These are phyloP conservation scores for Beris morrisii DNA, from an alignment of 2,888 invertebrate genomes.

Conservation along the genomic window DNA sequence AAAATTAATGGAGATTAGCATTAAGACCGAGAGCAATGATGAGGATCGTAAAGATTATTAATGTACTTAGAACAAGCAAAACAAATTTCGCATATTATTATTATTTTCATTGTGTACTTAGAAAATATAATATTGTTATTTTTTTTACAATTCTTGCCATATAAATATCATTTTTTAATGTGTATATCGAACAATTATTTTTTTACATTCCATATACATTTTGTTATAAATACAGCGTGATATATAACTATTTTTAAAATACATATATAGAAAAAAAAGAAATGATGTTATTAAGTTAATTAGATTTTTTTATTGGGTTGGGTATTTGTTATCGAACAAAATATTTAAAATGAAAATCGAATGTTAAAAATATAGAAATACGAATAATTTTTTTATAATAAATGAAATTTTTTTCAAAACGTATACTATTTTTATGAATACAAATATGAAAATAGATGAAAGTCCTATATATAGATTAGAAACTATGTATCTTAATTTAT, in stretches of 20 bases:
- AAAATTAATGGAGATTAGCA: slow-evolving; percentile 21
- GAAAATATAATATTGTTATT: neutral
- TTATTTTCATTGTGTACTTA: too few species aligned
- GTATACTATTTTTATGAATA: slow-evolving; percentile 7
- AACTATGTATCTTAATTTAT: neutral
- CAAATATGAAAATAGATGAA: neutral
- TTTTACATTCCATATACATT: neutral
- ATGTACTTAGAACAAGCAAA: too few species aligned
- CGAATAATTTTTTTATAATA: neutral
- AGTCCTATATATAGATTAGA: too few species aligned
- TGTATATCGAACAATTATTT: neutral
- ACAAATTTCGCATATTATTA: too few species aligned
- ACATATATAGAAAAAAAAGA: too few species aligned
- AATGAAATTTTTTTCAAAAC: slow-evolving; percentile 1
- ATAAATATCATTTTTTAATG: neutral
- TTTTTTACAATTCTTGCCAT: slow-evolving; percentile 18
- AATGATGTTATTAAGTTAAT: too few species aligned
- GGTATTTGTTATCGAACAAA: too few species aligned
- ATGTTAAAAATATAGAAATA: too few species aligned
- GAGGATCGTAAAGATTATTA: slow-evolving; percentile 37
- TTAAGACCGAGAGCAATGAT: slow-evolving; percentile 35
- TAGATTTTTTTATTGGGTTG: too few species aligned
- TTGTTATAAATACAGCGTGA: too few species aligned
- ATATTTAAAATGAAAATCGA: too few species aligned
- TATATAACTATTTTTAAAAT: too few species aligned